These are phyloP conservation scores for Tenthredo notha DNA, from an alignment of 2,888 invertebrate species.

Conservation along the genomic window DNA sequence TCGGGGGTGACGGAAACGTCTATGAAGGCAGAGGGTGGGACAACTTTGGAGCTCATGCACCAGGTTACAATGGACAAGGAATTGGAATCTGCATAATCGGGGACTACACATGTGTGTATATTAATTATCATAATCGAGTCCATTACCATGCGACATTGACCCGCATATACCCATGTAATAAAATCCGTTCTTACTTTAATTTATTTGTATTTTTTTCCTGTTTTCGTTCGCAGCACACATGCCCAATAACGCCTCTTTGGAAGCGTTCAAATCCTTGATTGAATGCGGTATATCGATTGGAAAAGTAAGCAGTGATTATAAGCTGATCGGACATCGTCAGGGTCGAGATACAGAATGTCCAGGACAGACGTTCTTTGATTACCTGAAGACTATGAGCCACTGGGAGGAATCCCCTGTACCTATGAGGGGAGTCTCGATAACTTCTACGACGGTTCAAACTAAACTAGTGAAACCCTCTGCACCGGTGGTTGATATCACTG, in stretches of 20 bases:
- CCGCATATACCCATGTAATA: not conserved
- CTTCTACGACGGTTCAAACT: not conserved
- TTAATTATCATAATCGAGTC: not conserved
- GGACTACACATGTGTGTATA: constrained; percentile 72
- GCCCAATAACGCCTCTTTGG: constrained; percentile 72
- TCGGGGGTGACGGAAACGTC: constrained; percentile 79
- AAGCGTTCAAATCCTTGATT: constrained; percentile 71
- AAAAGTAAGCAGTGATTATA: constrained; percentile 70
- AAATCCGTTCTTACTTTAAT: not conserved
- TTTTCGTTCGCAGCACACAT: constrained; percentile 66
- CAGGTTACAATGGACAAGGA: constrained; percentile 76
- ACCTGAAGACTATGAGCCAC: constrained; percentile 71
- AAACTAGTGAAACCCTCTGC: not conserved
- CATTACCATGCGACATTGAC: not conserved
- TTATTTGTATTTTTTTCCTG: not conserved
- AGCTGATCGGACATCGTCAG: constrained; percentile 76
- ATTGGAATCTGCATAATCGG: constrained; percentile 77
- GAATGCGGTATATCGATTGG: constrained; percentile 71
- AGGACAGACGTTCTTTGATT: constrained; percentile 73
- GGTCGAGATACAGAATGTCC: constrained; percentile 74
- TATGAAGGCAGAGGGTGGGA: constrained; percentile 79
- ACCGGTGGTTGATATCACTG: constrained; percentile 36
- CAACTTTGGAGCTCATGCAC: constrained; percentile 75
- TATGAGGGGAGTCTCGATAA: constrained; percentile 77
- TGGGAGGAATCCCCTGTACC: constrained; percentile 66